Evolutionary conservation across 2,113 vertebrate genomes (phyloP).

Genomic region (Oplegnathus fasciatus): DNA sequence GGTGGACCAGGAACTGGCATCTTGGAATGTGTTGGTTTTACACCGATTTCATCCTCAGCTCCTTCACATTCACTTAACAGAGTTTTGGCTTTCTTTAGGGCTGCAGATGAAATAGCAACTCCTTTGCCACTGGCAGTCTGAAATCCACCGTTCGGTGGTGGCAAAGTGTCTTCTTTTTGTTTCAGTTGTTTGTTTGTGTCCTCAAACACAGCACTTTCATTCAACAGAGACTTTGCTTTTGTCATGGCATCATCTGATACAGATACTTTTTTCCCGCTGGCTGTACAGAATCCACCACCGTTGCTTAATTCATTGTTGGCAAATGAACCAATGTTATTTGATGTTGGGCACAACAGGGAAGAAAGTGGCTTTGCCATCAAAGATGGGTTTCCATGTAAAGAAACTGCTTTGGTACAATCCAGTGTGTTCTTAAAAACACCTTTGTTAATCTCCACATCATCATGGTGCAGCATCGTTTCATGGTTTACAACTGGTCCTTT

Average conservation of each 20-base stretch:
- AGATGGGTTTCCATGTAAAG: neutral
- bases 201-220: conserved; percentile 72
- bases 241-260: conserved; percentile 57
- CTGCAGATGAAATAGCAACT: conserved; percentile 82
- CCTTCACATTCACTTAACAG: conserved; percentile 81
- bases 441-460: neutral
- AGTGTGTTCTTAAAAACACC: neutral
- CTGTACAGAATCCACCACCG: conserved; percentile 69
- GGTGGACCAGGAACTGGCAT: neutral
- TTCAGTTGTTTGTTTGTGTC: conserved; percentile 12
- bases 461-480: neutral
- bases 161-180: neutral
- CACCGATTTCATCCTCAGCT: conserved; percentile 1
- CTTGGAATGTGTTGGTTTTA: conserved; percentile 1
- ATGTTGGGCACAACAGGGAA: neutral
- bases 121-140: conserved; percentile 86
- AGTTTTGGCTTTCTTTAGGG: conserved; percentile 83
- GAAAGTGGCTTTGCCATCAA: neutral
- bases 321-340: conserved; percentile 25
- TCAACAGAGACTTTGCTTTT: conserved; percentile 79
- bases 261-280: conserved; percentile 59
- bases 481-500: neutral
- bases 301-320: neutral
- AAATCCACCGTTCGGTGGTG: conserved; percentile 80
- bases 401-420: neutral